Conservation (phyloP, 2,797 vertebrate species). For the Myotis pilosus region DNA sequence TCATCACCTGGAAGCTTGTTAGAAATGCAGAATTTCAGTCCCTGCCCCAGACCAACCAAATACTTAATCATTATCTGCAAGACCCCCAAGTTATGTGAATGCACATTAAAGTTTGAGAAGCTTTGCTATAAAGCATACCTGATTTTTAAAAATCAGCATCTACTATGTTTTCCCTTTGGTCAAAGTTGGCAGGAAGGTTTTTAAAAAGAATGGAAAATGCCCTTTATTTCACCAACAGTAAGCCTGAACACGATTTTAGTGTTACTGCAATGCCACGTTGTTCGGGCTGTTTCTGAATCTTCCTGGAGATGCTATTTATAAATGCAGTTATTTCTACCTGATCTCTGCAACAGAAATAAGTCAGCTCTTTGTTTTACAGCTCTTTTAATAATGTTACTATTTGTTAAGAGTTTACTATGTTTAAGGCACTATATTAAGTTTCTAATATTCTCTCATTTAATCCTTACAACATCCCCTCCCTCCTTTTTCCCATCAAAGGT, state of each 20-base stretch:
- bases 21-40: background rate
- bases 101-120: slow-evolving; percentile 2
- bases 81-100: background rate
- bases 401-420: slow-evolving; percentile 41
- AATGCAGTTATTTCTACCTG: background rate
- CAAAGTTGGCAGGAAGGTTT: background rate
- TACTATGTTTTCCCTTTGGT: background rate
- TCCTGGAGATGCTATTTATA: background rate
- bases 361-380: slow-evolving; percentile 19
- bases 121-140: background rate
- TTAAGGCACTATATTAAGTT: background rate
- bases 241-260: background rate
- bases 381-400: background rate
- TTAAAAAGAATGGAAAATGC: background rate
- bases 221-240: slow-evolving; percentile 46
- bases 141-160: slow-evolving; percentile 11
- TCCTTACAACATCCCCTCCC: background rate
- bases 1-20: background rate
- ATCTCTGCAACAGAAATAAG: slow-evolving; percentile 15
- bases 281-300: slow-evolving; percentile 36
- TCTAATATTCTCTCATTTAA: slow-evolving; percentile 27
- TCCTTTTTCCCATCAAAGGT: background rate
- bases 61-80: background rate
- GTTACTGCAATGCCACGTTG: background rate
- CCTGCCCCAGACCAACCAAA: background rate